Evolutionary conservation across 2,888 invertebrate species (phyloP), one percentile per base, ranked within the genome.

Genomic region (Stegana nigrithorax): DNA sequence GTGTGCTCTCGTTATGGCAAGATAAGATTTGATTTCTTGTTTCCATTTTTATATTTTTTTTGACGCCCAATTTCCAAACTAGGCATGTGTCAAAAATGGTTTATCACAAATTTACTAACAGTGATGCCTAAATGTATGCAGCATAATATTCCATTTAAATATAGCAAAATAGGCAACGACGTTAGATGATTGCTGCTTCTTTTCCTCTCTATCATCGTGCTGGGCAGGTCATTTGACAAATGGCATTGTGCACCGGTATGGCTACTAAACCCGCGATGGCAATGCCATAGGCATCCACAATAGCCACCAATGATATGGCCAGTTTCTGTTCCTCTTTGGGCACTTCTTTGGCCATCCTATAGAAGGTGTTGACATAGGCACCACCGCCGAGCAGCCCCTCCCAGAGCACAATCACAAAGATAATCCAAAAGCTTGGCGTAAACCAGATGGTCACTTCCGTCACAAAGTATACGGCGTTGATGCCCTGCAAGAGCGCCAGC

Each of bases 301-400:
- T 88, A 27, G 91, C 89, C 0, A 92, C 92, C 64, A 92, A 90
- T 21, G 91, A 91, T 87, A 95, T 87, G 7, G 93, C 90, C 82
- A 91, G 92, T 81, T 92, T 77, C 62, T 86, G 86, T 1, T 87
- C 81, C 39, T 85, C 86, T 1, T 81, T 73, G 12, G 84, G 83
- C 78, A 91, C 90, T 86, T 91, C 90, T 70, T 88, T 87, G 19
- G 90, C 88, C 81, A 95, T 91, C 71, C 87, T 88, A 78, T 92
- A 91, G 83, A 92, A 95, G 3, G 94, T 93, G 77, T 95, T 94
- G n/a, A 93, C 93, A 83, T 93, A 93, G 12, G 92, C 90, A 14
- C 88, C 89, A 53, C 93, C 93, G 29, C 93, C 93, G 55, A 93
- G 81, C 7, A 93, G 82, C 1, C 93, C 93, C 85, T 93, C 93